phyloP scores from a whole-genome alignment of 2,888 invertebrate genomes.

The Acleris emargana region DNA sequence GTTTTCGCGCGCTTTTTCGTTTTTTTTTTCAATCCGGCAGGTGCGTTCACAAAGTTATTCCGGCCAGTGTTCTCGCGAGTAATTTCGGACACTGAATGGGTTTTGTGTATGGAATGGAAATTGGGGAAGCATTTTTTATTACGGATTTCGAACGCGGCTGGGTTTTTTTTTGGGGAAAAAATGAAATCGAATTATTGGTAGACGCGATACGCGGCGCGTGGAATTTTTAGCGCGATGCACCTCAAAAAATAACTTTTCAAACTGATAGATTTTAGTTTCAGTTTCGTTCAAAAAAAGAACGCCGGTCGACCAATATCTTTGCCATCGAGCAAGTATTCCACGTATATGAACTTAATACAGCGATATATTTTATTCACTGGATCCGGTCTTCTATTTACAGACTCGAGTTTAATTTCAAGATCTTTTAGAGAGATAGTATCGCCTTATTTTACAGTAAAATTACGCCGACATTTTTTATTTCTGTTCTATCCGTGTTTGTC shows the following conservation, averaged over 20 bases:
- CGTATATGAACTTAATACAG: background rate
- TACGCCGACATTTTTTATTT: background rate
- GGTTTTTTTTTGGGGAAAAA: constrained; percentile 32
- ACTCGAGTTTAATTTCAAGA: constrained; percentile 1
- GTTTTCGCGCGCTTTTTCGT: constrained; percentile 63
- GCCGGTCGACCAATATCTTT: background rate
- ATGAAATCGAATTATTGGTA: constrained; percentile 40
- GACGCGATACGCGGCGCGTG: constrained; percentile 30
- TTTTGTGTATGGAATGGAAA: constrained; percentile 60
- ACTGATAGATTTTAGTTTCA: constrained; percentile 20
- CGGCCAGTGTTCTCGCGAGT: constrained; percentile 57
- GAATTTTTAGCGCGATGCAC: constrained; percentile 25
- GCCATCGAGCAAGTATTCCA: background rate
- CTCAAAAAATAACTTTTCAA: constrained; percentile 1
- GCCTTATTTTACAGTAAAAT: constrained; percentile 4
- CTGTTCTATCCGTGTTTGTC: too few species aligned
- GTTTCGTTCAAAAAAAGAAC: background rate
- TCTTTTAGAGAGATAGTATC: background rate
- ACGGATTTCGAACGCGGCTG: constrained; percentile 35
- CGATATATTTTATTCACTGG: background rate
- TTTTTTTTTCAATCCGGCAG: constrained; percentile 68
- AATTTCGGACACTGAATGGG: constrained; percentile 66
- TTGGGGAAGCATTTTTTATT: constrained; percentile 59
- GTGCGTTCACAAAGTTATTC: constrained; percentile 68
- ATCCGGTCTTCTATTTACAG: background rate